These are phyloP conservation scores for Platysternon megacephalum DNA, from an alignment of 2,113 vertebrate species.

Conservation along the genomic window DNA sequence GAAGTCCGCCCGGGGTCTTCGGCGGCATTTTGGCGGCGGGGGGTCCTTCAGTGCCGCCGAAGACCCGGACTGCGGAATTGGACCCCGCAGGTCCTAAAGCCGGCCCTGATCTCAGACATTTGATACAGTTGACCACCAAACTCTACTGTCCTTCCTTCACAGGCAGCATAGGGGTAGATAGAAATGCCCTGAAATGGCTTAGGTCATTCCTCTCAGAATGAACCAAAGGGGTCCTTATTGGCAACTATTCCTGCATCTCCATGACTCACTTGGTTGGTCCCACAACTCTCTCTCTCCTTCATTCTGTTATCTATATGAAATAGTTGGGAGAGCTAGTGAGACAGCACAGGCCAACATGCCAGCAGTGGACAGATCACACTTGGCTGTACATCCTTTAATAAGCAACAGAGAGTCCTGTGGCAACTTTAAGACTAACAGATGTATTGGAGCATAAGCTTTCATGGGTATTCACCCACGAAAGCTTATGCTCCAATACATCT, in stretches of 20 bases:
- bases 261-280: background rate
- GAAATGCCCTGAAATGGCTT: background rate
- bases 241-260: background rate
- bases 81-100: no score
- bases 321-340: background rate
- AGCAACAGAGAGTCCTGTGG: no score
- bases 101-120: no score
- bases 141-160: background rate
- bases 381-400: background rate
- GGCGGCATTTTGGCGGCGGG: no score
- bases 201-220: background rate
- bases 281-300: background rate
- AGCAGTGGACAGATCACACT: background rate
- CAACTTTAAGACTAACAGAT: no score
- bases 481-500: no score
- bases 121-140: background rate
- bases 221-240: background rate
- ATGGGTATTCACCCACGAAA: no score
- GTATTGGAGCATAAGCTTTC: no score
- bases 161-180: background rate
- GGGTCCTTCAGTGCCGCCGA: no score
- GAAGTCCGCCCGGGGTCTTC: no score
- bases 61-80: no score
- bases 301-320: background rate
- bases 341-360: background rate